Evolutionary conservation across 2,888 invertebrate species (phyloP), one percentile per base, ranked within the genome.

Genomic region (Rambutsinella grinnellia): DNA sequence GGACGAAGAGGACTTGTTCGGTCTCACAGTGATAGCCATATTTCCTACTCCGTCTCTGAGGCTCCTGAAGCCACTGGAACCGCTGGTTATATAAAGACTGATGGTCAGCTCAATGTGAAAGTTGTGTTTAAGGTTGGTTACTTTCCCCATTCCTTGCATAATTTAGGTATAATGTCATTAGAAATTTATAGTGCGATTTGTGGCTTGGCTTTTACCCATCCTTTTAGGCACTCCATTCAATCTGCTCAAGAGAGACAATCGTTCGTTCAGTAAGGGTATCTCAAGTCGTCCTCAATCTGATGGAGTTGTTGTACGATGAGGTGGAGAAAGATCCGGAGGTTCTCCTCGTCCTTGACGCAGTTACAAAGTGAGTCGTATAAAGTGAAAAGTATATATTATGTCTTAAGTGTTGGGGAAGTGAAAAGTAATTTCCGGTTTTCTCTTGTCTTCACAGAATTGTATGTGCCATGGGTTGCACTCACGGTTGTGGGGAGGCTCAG

Each of bases 101-200:
- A 97, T 84, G 99, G 99, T 0, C 94, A 97, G 85, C 92, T 99
- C 72, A 95, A 97, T 86, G 92, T 95, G 82, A 93, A 93, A 88
- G 94, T 97, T 15, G 92, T 97, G 1, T 87, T 94, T 8, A 93
- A 93, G 90, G 94, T 93, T 87, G 83, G 75, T n/a, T 24, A 65
- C 36, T 8, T 36, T 8, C 36, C 36, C 13, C 36, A 36, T 36
- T 36, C 13, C 36, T 8, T 36, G 13, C 36, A 36, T 36, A 36
- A 36, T 36, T 36, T 13, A 36, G 36, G 5, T 36, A 5, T 13
- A 36, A 8, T 36, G 5, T 13, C 36, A 36, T 36, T 36, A 36
- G 6, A 24, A 17, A 23, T 56, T 56, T 15, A 26, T 17, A 19
- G n/a, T 79, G 36, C 13, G 36, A 13, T 13, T 36, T 36, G 36